Evolutionary conservation across 2,888 invertebrate genomes (phyloP).

Genomic region (Tineola bisselliella): DNA sequence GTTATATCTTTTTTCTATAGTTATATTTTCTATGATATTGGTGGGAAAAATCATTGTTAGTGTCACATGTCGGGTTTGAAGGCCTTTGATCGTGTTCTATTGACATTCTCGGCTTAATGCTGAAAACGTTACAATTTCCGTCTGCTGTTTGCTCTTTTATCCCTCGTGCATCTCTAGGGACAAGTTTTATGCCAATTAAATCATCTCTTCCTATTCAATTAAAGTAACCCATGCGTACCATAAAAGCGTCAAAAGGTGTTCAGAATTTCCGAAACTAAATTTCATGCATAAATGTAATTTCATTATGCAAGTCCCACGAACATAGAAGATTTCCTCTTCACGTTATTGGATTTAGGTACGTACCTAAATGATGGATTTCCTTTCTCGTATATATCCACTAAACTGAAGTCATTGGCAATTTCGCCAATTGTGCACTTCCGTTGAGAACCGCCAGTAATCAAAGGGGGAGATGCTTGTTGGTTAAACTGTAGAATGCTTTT

Average conservation of each 20-base stretch:
- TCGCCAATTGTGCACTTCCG: slow-evolving; percentile 52
- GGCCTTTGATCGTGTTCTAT: slow-evolving; percentile 8
- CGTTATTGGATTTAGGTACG: not conserved
- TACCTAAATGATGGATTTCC: slow-evolving; percentile 14
- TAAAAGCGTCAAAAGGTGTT: too few species aligned
- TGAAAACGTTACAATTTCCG: slow-evolving; percentile 7
- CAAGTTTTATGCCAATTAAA: not conserved
- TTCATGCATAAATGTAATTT: too few species aligned
- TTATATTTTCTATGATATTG: not conserved
- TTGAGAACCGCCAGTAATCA: slow-evolving; percentile 18
- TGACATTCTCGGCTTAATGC: not conserved
- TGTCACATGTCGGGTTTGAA: not conserved
- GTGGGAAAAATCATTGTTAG: slow-evolving; percentile 3
- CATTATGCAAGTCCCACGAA: too few species aligned
- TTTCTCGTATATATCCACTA: slow-evolving; percentile 10
- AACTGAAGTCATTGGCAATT: slow-evolving; percentile 34
- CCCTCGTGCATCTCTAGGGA: not conserved
- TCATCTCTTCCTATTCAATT: not conserved
- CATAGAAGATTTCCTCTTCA: not conserved
- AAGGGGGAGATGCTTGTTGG: slow-evolving; percentile 30
- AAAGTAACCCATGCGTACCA: too few species aligned
- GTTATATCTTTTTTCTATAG: too few species aligned
- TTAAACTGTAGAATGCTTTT: slow-evolving; percentile 24
- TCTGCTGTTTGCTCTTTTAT: not conserved
- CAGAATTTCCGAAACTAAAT: too few species aligned